Conservation (phyloP, 1,140 invertebrate genomes). For the Pristionchus pacificus region DNA sequence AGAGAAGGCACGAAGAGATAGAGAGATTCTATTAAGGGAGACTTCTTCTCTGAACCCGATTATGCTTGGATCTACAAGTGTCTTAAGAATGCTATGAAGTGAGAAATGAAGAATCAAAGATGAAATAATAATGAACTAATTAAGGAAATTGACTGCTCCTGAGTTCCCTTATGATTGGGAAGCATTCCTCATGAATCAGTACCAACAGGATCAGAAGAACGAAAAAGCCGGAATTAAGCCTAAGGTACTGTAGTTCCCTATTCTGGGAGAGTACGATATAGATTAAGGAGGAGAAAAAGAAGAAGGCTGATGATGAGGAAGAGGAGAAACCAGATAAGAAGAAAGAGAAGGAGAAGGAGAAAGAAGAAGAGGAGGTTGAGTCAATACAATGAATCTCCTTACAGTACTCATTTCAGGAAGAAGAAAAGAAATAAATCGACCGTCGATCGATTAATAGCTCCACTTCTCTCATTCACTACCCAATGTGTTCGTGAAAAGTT, state of each 20-base stretch:
- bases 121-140: not conserved
- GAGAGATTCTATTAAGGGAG: slow-evolving; percentile 6
- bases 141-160: not conserved
- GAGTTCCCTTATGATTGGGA: slow-evolving; percentile 33
- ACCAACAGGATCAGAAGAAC: slow-evolving; percentile 13
- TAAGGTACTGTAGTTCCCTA: not conserved
- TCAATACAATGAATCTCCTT: slow-evolving; percentile 4
- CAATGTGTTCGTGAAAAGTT: too few relatives aligned
- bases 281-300: not conserved
- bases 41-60: slow-evolving; percentile 38
- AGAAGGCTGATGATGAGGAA: slow-evolving; percentile 7
- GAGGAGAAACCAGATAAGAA: slow-evolving; percentile 11
- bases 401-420: too few relatives aligned
- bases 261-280: not conserved
- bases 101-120: slow-evolving; percentile 12
- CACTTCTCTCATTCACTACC: too few relatives aligned
- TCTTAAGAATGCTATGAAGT: slow-evolving; percentile 14
- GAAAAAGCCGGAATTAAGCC: not conserved
- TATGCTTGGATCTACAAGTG: slow-evolving; percentile 21
- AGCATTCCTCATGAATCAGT: slow-evolving; percentile 15
- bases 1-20: not conserved
- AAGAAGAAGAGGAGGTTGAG: slow-evolving; percentile 15
- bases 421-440: too few relatives aligned
- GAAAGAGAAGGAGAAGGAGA: slow-evolving; percentile 14
- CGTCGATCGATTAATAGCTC: too few relatives aligned